phyloP scores from a whole-genome alignment of 2,113 vertebrate species.

The Podarcis muralis region DNA sequence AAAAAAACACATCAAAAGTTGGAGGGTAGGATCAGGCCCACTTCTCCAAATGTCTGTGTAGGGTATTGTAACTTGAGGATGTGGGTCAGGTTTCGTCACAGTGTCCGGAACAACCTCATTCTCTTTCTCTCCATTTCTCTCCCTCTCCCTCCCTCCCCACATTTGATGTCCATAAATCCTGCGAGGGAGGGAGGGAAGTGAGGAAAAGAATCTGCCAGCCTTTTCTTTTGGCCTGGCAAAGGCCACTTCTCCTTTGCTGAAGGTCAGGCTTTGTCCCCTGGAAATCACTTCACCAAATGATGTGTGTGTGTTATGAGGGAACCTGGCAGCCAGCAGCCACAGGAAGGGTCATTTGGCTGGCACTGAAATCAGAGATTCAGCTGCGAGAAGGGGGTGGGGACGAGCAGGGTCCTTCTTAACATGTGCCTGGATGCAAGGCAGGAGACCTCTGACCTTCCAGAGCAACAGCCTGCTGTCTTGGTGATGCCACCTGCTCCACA shows the following conservation, averaged over 20 bases:
- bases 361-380: not conserved
- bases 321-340: not conserved
- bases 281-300: too few relatives aligned
- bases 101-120: not conserved
- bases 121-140: too few relatives aligned
- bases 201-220: not conserved
- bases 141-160: not conserved
- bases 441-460: not conserved
- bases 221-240: not conserved
- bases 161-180: not conserved
- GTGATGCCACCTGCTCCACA: slow-evolving; percentile 17
- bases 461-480: slow-evolving; percentile 17
- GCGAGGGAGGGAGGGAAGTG: not conserved
- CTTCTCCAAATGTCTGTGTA: not conserved
- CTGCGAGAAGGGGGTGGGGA: not conserved
- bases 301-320: too few relatives aligned
- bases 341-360: not conserved
- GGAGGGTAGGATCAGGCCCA: not conserved
- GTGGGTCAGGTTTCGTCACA: not conserved
- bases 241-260: not conserved
- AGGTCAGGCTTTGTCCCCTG: not conserved
- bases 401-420: not conserved
- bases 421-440: not conserved
- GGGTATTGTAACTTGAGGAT: not conserved
- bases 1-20: not conserved